These are phyloP conservation scores for Diaprepes abbreviatus DNA, from an alignment of 2,888 invertebrate genomes.

Conservation along the genomic window DNA sequence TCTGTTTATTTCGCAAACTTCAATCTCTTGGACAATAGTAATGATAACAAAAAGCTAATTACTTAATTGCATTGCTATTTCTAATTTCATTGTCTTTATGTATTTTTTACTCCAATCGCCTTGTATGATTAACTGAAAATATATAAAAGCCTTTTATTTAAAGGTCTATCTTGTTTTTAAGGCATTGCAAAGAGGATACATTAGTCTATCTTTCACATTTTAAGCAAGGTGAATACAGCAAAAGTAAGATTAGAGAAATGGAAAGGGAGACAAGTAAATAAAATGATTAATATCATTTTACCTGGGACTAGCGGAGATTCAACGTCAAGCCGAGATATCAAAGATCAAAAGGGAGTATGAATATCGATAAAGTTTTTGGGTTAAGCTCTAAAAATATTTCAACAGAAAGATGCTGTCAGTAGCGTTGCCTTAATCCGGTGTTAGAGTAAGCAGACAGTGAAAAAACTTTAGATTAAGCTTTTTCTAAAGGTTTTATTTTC, in stretches of 20 bases:
- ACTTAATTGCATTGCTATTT: too few relatives aligned
- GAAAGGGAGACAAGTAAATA: slow-evolving; percentile 35
- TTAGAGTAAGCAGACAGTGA: slow-evolving; percentile 14
- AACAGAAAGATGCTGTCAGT: slow-evolving; percentile 9
- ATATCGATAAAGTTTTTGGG: slow-evolving; percentile 34
- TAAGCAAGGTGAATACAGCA: slow-evolving; percentile 2
- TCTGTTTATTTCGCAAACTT: too few relatives aligned
- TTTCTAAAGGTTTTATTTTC: background rate
- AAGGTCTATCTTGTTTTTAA: background rate
- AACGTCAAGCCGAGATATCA: slow-evolving; percentile 28
- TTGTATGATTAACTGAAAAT: background rate
- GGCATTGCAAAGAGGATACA: background rate
- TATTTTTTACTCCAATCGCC: too few relatives aligned
- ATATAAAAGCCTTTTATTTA: background rate
- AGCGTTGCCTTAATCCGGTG: slow-evolving; percentile 2
- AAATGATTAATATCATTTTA: slow-evolving; percentile 45
- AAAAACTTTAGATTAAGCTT: slow-evolving; percentile 5
- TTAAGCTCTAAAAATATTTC: slow-evolving; percentile 23
- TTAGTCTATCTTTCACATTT: slow-evolving; percentile 15
- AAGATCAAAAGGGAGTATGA: slow-evolving; percentile 33
- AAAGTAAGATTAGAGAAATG: slow-evolving; percentile 36
- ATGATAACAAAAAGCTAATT: too few relatives aligned
- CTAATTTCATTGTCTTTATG: too few relatives aligned
- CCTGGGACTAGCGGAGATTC: slow-evolving; percentile 32
- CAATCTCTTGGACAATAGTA: too few relatives aligned